Base-by-base conservation (phyloP, 2,888 invertebrate species). In the Caenorhabditis doughertyi region DNA sequence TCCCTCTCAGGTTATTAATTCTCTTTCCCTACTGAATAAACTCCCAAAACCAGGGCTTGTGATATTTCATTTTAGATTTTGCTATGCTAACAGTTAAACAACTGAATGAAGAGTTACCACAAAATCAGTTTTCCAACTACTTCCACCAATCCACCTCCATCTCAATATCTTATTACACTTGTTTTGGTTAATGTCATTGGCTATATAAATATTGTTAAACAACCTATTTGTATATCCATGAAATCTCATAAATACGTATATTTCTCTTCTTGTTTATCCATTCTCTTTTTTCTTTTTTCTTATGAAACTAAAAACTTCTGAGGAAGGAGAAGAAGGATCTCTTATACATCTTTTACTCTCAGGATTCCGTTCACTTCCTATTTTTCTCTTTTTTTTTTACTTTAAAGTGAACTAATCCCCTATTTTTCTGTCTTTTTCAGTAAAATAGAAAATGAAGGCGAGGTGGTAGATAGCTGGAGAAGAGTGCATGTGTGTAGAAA, bases 51-150 rank as follows among this genome's bases (percentile, higher is more conserved):
- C 29, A 35, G 25, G n/a, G 39, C 39, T 73, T 73, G 62, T 73
- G 51, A 72, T 62, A 29, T 64, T 55, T 65, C 58, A 74, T 74
- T 65, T 35, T 56, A 74, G 58, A 74, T 73, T 73, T n/a, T n/a
- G n/a, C n/a, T n/a, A n/a, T n/a, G n/a, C n/a, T n/a, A n/a, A n/a
- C n/a, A n/a, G n/a, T n/a, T n/a, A n/a, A n/a, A n/a, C n/a, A n/a
- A n/a, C 73, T 73, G 55, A 73, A 73, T 64, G 44, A 65, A n/a
- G n/a, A n/a, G n/a, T n/a, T n/a, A n/a, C n/a, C n/a, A n/a, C n/a
- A n/a, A n/a, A n/a, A n/a, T n/a, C n/a, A n/a, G n/a, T n/a, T n/a
- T n/a, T n/a, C n/a, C n/a, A n/a, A n/a, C n/a, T n/a, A n/a, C n/a
- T n/a, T n/a, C n/a, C n/a, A n/a, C n/a, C n/a, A n/a, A n/a, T n/a